These are phyloP conservation scores for Siniperca knerii DNA, from an alignment of 2,113 vertebrate genomes.

Conservation along the genomic window DNA sequence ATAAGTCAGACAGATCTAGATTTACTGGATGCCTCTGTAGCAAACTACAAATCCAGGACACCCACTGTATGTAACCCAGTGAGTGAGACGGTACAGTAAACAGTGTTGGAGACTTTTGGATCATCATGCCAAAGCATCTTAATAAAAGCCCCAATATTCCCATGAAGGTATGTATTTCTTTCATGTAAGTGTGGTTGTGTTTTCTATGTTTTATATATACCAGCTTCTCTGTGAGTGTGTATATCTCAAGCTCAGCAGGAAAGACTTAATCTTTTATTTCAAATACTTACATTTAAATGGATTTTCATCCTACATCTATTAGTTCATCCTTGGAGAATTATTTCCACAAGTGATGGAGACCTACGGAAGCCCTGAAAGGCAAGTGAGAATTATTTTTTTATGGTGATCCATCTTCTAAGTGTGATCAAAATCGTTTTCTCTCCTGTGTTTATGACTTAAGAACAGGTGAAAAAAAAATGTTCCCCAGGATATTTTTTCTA, in stretches of 20 bases:
- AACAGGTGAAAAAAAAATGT: too few relatives aligned
- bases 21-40: slow-evolving; percentile 32
- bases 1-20: slow-evolving; percentile 51
- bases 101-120: background rate
- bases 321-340: slow-evolving; percentile 13
- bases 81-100: slow-evolving; percentile 9
- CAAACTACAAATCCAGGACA: slow-evolving; percentile 43
- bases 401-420: too few relatives aligned
- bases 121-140: background rate
- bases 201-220: background rate
- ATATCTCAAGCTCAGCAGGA: background rate
- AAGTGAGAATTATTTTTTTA: too few relatives aligned
- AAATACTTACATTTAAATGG: background rate
- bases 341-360: slow-evolving; percentile 23
- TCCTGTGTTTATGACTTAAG: too few relatives aligned
- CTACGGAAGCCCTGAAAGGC: too few relatives aligned
- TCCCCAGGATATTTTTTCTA: too few relatives aligned
- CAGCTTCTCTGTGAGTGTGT: background rate
- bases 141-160: background rate
- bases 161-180: background rate
- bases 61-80: slow-evolving; percentile 5
- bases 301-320: background rate
- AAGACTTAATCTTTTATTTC: background rate
- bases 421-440: too few relatives aligned
- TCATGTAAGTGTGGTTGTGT: background rate